Percentiles rank a stretch among this genome's conserved stretches.
Conservation (phyloP, 2,888 invertebrate species). For the Eristalinus aeneus region DNA sequence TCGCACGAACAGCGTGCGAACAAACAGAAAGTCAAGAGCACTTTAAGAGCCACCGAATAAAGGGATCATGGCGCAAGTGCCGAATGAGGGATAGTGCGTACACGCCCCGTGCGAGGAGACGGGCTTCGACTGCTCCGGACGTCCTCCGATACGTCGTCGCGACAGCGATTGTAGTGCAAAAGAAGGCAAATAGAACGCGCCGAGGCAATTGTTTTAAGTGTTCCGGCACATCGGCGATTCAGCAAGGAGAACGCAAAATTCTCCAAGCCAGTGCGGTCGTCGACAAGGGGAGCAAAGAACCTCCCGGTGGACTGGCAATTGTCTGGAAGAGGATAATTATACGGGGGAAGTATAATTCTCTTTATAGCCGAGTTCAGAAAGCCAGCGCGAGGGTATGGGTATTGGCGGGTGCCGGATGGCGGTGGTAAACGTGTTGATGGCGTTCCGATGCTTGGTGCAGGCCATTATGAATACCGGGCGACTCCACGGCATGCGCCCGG, state of each 20-base stretch:
- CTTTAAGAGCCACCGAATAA: conserved; percentile 28
- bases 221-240: conserved; percentile 37
- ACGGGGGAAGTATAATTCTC: conserved; percentile 39
- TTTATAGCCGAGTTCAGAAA: conserved; percentile 16
- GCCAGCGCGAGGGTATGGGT: neutral
- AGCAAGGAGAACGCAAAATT: neutral
- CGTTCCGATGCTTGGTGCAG: conserved; percentile 41
- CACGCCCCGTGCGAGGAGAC: conserved; percentile 24
- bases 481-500: neutral
- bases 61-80: conserved; percentile 1
- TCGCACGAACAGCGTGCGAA: neutral
- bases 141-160: conserved; percentile 34
- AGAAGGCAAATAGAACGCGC: conserved; percentile 21
- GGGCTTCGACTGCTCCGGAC: neutral
- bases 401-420: neutral
- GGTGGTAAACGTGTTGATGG: conserved; percentile 46
- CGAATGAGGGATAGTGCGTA: conserved; percentile 47
- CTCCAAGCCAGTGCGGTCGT: neutral
- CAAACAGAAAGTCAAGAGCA: conserved; percentile 16
- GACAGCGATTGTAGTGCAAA: conserved; percentile 12
- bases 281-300: too few relatives aligned
- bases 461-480: neutral
- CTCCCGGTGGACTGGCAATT: conserved; percentile 37
- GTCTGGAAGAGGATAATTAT: conserved; percentile 62
- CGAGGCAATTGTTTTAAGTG: conserved; percentile 58